Evolutionary conservation across 2,888 invertebrate genomes (phyloP).

Genomic region (Biston betularia): DNA sequence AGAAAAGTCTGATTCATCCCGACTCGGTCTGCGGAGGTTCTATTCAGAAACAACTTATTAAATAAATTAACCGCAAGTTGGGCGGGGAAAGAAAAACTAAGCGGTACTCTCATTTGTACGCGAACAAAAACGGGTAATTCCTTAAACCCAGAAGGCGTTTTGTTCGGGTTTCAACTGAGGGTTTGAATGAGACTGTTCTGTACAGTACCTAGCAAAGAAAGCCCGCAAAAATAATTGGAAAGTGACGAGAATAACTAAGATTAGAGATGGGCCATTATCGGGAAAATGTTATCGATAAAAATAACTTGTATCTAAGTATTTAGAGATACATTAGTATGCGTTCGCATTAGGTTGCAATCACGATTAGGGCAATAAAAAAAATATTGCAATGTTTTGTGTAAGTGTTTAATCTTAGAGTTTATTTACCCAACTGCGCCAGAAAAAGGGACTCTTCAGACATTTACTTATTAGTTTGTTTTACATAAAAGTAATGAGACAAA

Average conservation of each 20-base stretch:
- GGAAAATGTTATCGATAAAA: conserved; percentile 37
- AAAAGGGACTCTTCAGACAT: too few relatives aligned
- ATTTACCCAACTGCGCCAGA: too few relatives aligned
- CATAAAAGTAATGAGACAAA: too few relatives aligned
- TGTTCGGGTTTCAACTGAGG: conserved; percentile 56
- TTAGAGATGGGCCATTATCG: conserved; percentile 45
- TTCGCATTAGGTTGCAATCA: neutral
- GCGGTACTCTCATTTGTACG: conserved; percentile 51
- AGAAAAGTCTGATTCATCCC: conserved; percentile 76
- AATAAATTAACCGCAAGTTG: conserved; percentile 84
- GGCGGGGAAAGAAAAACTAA: conserved; percentile 79
- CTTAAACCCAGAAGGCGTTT: conserved; percentile 75
- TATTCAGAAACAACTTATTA: conserved; percentile 84
- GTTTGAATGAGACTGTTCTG: conserved; percentile 67
- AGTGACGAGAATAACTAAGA: conserved; percentile 75
- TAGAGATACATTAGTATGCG: neutral
- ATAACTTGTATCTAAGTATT: neutral
- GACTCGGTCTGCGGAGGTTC: conserved; percentile 63
- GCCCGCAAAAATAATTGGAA: conserved; percentile 84
- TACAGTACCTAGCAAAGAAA: conserved; percentile 73
- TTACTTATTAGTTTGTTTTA: too few relatives aligned
- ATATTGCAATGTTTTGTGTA: too few relatives aligned
- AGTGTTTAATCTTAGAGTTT: too few relatives aligned
- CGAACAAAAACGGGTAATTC: conserved; percentile 79
- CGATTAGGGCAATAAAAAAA: neutral